Evolutionary conservation across 2,888 invertebrate genomes (phyloP), one percentile per base, ranked within the genome.

Genomic region (Fragum fragum): DNA sequence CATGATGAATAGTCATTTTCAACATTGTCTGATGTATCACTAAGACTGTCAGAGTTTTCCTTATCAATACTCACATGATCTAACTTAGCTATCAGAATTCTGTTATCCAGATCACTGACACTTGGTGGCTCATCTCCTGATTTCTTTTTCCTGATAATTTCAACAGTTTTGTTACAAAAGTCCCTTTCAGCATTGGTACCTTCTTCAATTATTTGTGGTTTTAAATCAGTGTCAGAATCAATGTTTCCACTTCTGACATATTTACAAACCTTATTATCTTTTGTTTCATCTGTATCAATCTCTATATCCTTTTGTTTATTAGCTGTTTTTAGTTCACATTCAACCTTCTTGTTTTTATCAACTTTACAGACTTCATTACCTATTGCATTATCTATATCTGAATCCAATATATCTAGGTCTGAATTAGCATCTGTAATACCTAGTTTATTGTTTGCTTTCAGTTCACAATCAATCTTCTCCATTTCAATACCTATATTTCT

Each of bases 391-490:
- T 14, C 53, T 23, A 14, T 53, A 9, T 53, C 23, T 53, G 7
- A 7, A n/a, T 53, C 53, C 32, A 36, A 36, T 47, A 3, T 18
- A 47, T 47, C 47, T 21, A 28, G 3, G 6, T 6, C 57, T 5
- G 57, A 57, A 23, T 21, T 23, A 57, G 18, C 23, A 18, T 57
- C 57, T 14, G 3, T 57, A 14, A 36, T 32, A 18, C 32, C 1
- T 2, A 18, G 32, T 2, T 16, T 32, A 36, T 63, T 32, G 32
- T 11, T n/a, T 36, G 47, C 47, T n/a, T 47, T n/a, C 5, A 47
- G 29, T 29, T 32, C 63, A 63, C 11, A n/a, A 29, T 28, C 23
- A 39, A 21, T 16, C 32, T 68, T 68, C 39, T 68, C 68, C 23
- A 68, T 32, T 14, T 32, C 61, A 14, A 18, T 61, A n/a, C 26